Evolutionary conservation across 2,888 invertebrate genomes (phyloP), one percentile per base, ranked within the genome.

Genomic region (Nowickia ferox): DNA sequence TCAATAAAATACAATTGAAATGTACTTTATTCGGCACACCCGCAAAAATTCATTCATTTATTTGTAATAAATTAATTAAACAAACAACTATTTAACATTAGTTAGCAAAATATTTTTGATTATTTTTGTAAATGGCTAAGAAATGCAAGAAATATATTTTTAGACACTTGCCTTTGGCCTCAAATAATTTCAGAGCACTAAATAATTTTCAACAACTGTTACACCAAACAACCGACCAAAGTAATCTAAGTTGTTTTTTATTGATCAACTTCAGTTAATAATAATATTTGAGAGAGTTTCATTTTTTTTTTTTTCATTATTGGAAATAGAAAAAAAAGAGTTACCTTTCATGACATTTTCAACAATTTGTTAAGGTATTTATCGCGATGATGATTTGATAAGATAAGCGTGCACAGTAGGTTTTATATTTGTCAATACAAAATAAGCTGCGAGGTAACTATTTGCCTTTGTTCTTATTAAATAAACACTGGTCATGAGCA

Each of bases 141-240:
- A 71, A 69, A 13, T 42, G 22, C 10, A 48, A 51, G 13, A n/a
- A 17, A 11, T 13, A 13, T 15, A 46, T 17, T 13, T 57, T 1
- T 10, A 17, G 44, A 57, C 17, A 40, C 44, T 72, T 74, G 30
- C 61, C 48, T 72, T 68, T 30, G 68, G 13, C n/a, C 40, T 55
- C 63, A 81, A 85, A 57, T 78, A 65, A 69, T 82, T 76, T 51
- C 46, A 76, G 83, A 83, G 72, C 48, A 86, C 86, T 86, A 83
- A 86, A 83, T 66, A 76, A 68, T 74, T 65, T 65, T 46, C 59
- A 59, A 30, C 22, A 78, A 84, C 71, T 63, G 46, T 40, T 57
- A 51, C 15, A 42, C 17, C 30, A 30, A 44, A 42, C 71, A 53
- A 71, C 61, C 63, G 13, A 59, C 22, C 53, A 17, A 57, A 59